A percentile compares a stretch with the other conserved stretches of the same genome.
phyloP scores from a whole-genome alignment of 2,113 vertebrate genomes.

The Ciconia stormi region DNA sequence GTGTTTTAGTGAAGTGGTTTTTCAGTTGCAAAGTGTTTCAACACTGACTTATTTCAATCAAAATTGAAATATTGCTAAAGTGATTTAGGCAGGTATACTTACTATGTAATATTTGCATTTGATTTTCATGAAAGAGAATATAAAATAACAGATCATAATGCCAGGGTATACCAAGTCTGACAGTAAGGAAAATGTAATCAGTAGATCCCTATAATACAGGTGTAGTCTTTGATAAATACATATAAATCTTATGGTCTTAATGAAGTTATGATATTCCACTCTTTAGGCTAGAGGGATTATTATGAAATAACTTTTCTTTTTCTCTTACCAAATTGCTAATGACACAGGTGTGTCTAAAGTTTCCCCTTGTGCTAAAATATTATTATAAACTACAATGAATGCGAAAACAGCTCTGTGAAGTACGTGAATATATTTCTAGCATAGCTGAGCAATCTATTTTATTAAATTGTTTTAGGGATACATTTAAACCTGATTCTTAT shows the following conservation, averaged over 20 bases:
- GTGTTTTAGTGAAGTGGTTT: not conserved
- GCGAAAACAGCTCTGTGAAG: not conserved
- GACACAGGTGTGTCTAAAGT: not conserved
- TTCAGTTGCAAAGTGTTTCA: not conserved
- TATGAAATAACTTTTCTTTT: not conserved
- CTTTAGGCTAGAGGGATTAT: not conserved
- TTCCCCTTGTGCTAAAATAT: not conserved
- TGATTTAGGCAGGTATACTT: not conserved
- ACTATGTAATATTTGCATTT: not conserved
- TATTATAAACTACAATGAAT: not conserved
- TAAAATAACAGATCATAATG: not conserved
- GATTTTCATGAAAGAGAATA: not conserved
- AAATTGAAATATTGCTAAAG: not conserved
- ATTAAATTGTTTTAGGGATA: not conserved
- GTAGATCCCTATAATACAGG: not conserved
- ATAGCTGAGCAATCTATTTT: not conserved
- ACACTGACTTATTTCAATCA: not conserved
- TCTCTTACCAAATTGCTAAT: not conserved
- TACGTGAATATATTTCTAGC: not conserved
- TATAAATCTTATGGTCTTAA: not conserved
- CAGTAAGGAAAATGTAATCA: not conserved
- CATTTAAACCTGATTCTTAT: not conserved
- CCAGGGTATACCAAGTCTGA: not conserved
- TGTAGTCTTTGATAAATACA: not conserved
- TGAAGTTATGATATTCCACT: not conserved